Conservation (phyloP, 2,888 invertebrate species). For the Heterodera filipjevi region DNA sequence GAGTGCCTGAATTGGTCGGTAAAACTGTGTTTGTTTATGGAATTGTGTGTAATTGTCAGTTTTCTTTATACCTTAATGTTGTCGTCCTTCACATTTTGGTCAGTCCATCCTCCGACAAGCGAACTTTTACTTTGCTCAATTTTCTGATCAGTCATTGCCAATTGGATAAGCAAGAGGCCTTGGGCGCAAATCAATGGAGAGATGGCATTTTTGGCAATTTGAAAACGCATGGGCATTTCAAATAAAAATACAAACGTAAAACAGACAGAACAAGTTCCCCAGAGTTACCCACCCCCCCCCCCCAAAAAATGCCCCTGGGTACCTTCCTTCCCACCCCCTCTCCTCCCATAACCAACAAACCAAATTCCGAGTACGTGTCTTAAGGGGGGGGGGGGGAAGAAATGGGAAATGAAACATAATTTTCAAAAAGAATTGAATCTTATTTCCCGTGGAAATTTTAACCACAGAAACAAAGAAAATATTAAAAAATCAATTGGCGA, state of each 20-base stretch:
- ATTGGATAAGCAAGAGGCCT: background rate
- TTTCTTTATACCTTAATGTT: conserved; percentile 26
- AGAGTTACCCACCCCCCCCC: no score
- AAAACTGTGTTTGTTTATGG: background rate
- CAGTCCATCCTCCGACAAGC: conserved; percentile 35
- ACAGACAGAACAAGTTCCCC: background rate
- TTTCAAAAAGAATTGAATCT: no score
- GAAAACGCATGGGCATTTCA: background rate
- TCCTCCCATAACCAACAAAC: no score
- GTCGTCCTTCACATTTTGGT: conserved; percentile 22
- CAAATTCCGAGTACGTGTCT: no score
- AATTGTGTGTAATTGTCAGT: background rate
- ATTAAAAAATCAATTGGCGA: no score
- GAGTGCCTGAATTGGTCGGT: conserved; percentile 38
- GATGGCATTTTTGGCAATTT: background rate
- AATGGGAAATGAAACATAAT: no score
- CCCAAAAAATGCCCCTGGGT: background rate
- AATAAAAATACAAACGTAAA: background rate
- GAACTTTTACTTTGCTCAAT: background rate
- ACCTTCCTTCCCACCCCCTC: no score
- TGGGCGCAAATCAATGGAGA: background rate
- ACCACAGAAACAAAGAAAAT: no score
- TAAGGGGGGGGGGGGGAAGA: no score
- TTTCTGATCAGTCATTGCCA: conserved; percentile 1
- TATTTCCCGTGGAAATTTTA: no score